Conservation (phyloP, 2,113 vertebrate species). For the Physeter macrocephalus region DNA sequence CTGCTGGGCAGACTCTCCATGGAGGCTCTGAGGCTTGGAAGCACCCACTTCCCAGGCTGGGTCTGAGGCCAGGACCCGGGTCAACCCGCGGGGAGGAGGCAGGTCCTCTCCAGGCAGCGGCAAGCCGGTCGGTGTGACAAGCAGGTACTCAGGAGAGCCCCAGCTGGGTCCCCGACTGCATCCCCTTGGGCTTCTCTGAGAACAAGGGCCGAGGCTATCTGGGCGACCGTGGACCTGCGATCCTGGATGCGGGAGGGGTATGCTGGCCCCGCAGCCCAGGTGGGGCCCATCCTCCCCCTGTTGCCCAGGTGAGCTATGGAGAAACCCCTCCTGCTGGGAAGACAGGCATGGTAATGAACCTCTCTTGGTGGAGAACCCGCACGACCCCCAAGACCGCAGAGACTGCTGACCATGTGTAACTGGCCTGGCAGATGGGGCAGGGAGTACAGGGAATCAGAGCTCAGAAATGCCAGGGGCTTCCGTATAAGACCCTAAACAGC, state of each 20-base stretch:
- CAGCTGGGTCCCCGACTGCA: not conserved
- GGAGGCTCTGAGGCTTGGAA: not conserved
- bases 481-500: not conserved
- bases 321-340: constrained; percentile 20
- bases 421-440: not conserved
- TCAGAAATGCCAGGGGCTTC: not conserved
- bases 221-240: not conserved
- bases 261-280: not conserved
- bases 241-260: not conserved
- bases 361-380: not conserved
- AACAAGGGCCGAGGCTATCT: not conserved
- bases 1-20: accelerated
- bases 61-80: not conserved
- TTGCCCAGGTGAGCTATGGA: not conserved
- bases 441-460: accelerated
- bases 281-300: not conserved
- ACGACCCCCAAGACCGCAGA: not conserved
- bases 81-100: accelerated
- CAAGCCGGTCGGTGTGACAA: not conserved
- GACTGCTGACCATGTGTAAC: accelerated
- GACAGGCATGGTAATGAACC: not conserved
- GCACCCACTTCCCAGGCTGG: not conserved
- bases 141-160: not conserved
- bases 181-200: not conserved
- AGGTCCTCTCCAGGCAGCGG: no score